Percentiles rank a stretch among this genome's conserved stretches.
Conservation (phyloP, 2,888 invertebrate genomes). For the Andrena hattorfiana region DNA sequence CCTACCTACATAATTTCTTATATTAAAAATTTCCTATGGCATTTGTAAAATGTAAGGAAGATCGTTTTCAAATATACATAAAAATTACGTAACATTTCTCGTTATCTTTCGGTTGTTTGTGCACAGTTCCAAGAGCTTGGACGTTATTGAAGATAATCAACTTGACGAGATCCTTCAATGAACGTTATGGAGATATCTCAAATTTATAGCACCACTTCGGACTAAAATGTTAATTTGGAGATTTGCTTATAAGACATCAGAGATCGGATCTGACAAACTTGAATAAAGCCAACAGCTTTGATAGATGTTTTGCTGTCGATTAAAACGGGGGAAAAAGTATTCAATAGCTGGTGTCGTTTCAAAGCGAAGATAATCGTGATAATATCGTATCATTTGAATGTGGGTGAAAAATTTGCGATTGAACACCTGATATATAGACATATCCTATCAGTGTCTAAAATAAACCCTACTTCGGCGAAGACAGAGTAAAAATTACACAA, state of each 20-base stretch:
- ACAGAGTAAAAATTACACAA: constrained; percentile 11
- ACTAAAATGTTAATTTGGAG: background rate
- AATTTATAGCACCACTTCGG: background rate
- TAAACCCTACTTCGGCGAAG: constrained; percentile 12
- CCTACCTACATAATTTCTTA: constrained; percentile 24
- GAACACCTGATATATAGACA: background rate
- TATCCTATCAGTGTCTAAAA: constrained; percentile 4
- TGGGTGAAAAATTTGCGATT: background rate
- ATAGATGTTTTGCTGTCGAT: background rate
- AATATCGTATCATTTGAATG: background rate
- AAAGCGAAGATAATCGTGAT: background rate
- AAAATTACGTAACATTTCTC: background rate
- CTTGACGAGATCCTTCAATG: background rate
- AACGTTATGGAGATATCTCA: background rate
- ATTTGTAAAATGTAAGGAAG: background rate
- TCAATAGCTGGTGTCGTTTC: background rate
- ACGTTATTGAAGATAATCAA: background rate
- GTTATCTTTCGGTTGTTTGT: background rate
- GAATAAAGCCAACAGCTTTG: background rate
- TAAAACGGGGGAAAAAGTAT: background rate
- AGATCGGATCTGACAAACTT: background rate
- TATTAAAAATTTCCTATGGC: background rate
- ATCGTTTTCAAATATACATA: background rate
- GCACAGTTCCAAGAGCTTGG: background rate
- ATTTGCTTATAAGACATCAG: background rate